These are phyloP conservation scores for Neoseiulus cucumeris DNA, from an alignment of 1,140 invertebrate species.

Conservation along the genomic window DNA sequence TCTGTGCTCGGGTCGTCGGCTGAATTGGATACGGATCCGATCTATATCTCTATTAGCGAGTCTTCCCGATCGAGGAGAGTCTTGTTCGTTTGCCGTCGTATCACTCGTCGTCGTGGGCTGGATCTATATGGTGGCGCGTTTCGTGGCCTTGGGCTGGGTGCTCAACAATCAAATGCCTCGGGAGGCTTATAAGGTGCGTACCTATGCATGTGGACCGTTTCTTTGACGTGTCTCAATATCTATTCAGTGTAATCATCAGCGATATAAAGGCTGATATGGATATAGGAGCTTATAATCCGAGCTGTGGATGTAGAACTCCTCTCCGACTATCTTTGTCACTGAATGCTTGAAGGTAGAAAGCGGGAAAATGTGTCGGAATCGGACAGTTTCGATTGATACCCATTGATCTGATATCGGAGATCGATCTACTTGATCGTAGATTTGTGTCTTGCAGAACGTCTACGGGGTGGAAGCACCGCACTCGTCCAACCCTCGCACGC, in stretches of 20 bases:
- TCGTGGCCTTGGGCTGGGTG: neutral
- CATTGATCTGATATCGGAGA: too few species aligned
- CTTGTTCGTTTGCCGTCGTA: neutral
- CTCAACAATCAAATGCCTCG: neutral
- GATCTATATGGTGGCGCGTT: neutral
- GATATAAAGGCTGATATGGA: too few species aligned
- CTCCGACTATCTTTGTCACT: too few species aligned
- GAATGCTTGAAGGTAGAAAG: too few species aligned
- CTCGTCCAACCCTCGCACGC: neutral
- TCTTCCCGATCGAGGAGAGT: neutral
- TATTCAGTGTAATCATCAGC: too few species aligned
- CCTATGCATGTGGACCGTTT: neutral
- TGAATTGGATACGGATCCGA: neutral
- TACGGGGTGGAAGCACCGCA: neutral
- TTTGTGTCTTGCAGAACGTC: too few species aligned
- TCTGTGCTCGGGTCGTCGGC: neutral
- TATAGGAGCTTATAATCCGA: too few species aligned
- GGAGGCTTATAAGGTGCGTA: neutral
- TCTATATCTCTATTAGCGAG: neutral
- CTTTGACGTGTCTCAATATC: too few species aligned
- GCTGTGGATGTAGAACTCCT: too few species aligned
- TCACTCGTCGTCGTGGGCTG: neutral
- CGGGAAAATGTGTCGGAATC: too few species aligned
- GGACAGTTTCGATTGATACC: too few species aligned
- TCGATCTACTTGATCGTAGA: too few species aligned